Conservation (phyloP, 2,797 vertebrate genomes). For the Crenuchus spilurus region DNA sequence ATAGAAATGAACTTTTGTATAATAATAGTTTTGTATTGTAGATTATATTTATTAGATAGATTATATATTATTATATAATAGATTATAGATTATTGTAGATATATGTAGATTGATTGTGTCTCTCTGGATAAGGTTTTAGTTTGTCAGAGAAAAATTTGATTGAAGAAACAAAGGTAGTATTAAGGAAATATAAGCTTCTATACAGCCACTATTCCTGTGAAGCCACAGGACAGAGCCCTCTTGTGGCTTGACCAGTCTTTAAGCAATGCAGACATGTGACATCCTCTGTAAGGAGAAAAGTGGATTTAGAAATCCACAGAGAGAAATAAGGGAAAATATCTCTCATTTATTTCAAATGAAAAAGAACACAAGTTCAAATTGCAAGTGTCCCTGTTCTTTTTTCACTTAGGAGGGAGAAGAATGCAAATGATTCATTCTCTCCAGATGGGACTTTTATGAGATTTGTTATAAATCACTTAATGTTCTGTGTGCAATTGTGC, state of each 20-base stretch:
- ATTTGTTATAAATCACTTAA: slow-evolving; percentile 66
- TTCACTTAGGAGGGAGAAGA: slow-evolving; percentile 58
- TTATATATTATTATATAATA: no score
- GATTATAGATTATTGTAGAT: no score
- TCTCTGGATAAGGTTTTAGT: no score
- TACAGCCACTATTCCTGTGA: neutral
- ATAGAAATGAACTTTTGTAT: no score
- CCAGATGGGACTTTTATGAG: slow-evolving; percentile 68
- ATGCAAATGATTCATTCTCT: slow-evolving; percentile 69
- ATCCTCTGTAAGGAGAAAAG: neutral
- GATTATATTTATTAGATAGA: no score
- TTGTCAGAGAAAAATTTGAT: neutral
- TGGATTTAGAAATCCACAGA: slow-evolving; percentile 10
- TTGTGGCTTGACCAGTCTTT: slow-evolving; percentile 12
- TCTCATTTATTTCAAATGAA: slow-evolving; percentile 49
- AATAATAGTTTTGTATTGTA: no score
- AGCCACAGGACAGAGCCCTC: slow-evolving; percentile 9
- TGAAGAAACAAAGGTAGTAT: neutral
- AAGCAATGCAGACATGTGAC: neutral
- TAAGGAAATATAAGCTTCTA: no score
- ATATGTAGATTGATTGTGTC: no score
- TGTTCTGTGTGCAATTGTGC: neutral
- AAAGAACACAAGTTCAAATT: slow-evolving; percentile 58
- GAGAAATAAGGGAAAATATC: slow-evolving; percentile 53
- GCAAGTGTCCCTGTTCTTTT: slow-evolving; percentile 32